Conservation (phyloP, 2,888 invertebrate genomes). For the Cantharis flavilabris region DNA sequence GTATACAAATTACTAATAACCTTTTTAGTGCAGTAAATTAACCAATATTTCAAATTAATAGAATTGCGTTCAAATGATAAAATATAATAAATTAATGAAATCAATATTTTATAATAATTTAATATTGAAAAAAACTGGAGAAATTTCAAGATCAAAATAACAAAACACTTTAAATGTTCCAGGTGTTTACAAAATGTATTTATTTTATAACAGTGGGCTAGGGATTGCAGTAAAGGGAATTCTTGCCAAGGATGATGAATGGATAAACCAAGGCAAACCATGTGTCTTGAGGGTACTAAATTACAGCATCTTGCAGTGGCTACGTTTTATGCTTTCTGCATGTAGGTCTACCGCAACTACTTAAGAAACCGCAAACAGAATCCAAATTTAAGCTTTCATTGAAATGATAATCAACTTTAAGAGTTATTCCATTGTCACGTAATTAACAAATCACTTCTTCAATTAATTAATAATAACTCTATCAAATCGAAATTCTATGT, state of each 20-base stretch:
- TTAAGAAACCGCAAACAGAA: constrained; percentile 23
- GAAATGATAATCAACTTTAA: neutral
- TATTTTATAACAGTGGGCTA: constrained; percentile 27
- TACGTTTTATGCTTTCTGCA: constrained; percentile 26
- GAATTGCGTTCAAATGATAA: neutral
- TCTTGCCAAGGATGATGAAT: constrained; percentile 32
- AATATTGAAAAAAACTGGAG: too few species aligned
- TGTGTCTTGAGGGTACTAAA: constrained; percentile 32
- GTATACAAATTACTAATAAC: neutral
- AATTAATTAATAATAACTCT: neutral
- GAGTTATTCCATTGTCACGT: neutral
- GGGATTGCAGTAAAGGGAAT: constrained; percentile 32
- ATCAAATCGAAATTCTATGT: neutral
- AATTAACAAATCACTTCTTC: neutral
- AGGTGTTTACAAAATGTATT: constrained; percentile 30
- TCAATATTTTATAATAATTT: too few species aligned
- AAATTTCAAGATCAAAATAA: neutral
- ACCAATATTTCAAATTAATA: neutral
- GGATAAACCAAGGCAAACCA: constrained; percentile 30
- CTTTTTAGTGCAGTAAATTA: neutral
- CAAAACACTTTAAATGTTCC: constrained; percentile 23
- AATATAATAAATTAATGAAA: neutral
- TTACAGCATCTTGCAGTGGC: constrained; percentile 28
- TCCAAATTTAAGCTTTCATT: neutral
- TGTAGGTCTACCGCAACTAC: constrained; percentile 28